Conservation (phyloP, 2,888 invertebrate genomes). For the Drosophila nr. medialis region DNA sequence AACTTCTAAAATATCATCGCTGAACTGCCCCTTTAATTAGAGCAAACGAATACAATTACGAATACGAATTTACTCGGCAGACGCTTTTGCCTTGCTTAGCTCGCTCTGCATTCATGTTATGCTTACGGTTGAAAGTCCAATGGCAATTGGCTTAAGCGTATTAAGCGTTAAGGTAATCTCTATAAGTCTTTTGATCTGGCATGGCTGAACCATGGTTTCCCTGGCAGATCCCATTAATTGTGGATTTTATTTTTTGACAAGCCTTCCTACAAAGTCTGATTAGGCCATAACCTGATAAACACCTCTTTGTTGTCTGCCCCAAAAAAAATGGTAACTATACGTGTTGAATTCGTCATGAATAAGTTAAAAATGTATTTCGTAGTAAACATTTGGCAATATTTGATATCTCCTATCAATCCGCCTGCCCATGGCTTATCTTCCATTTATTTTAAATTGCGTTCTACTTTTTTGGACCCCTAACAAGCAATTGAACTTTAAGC, state of each 20-base stretch:
- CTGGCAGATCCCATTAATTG: neutral
- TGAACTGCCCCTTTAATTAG: neutral
- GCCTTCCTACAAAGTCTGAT: constrained; percentile 10
- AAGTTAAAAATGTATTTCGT: constrained; percentile 39
- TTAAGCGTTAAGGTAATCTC: constrained; percentile 5
- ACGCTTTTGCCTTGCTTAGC: constrained; percentile 7
- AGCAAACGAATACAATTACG: neutral
- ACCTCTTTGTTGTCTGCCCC: constrained; percentile 39
- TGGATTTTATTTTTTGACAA: neutral
- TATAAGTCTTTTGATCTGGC: constrained; percentile 17
- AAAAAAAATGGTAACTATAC: constrained; percentile 53
- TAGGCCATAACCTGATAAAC: constrained; percentile 29
- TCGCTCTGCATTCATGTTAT: constrained; percentile 45
- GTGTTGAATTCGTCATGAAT: constrained; percentile 52
- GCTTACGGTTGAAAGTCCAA: constrained; percentile 69
- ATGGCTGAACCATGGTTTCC: constrained; percentile 15
- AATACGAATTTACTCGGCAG: neutral
- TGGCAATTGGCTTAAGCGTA: neutral
- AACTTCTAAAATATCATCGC: neutral
- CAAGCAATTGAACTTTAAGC: constrained; percentile 45
- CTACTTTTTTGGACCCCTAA: constrained; percentile 42
- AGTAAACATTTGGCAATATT: constrained; percentile 47
- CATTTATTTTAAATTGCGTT: constrained; percentile 58
- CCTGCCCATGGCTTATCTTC: constrained; percentile 39
- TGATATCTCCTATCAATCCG: constrained; percentile 37